phyloP scores from a whole-genome alignment of 2,888 invertebrate species.

The Lathronympha strigana region DNA sequence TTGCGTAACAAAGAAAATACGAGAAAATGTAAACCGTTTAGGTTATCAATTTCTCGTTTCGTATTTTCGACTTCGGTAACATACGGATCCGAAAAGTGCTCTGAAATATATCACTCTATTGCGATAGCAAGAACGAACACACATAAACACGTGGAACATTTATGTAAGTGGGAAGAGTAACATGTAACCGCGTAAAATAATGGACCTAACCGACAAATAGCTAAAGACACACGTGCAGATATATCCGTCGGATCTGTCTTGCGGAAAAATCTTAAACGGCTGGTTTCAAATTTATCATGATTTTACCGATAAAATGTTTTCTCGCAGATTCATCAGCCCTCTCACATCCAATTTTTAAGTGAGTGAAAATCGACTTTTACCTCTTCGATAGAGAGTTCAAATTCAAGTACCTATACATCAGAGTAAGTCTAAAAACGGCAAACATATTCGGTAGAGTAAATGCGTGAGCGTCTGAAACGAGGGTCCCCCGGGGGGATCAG shows the following conservation, averaged over 20 bases:
- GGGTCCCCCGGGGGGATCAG: too few relatives aligned
- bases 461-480: conserved; percentile 5
- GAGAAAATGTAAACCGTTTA: neutral
- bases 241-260: too few relatives aligned
- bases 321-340: neutral
- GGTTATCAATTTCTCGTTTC: too few relatives aligned
- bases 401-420: neutral
- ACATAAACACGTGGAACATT: conserved; percentile 5
- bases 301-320: conserved; percentile 12
- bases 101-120: neutral
- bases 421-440: neutral
- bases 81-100: neutral
- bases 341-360: neutral
- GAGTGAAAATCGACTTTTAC: neutral
- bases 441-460: conserved; percentile 1
- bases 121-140: conserved; percentile 1
- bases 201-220: conserved; percentile 1
- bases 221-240: too few relatives aligned
- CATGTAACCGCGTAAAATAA: conserved; percentile 9
- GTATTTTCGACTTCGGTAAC: neutral
- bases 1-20: neutral
- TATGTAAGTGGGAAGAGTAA: conserved; percentile 13
- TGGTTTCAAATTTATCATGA: conserved; percentile 15
- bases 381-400: neutral
- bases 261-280: too few relatives aligned